Evolutionary conservation across 2,888 invertebrate genomes (phyloP), one percentile per base, ranked within the genome.

Genomic region (Rhopalosiphum nymphaeae): DNA sequence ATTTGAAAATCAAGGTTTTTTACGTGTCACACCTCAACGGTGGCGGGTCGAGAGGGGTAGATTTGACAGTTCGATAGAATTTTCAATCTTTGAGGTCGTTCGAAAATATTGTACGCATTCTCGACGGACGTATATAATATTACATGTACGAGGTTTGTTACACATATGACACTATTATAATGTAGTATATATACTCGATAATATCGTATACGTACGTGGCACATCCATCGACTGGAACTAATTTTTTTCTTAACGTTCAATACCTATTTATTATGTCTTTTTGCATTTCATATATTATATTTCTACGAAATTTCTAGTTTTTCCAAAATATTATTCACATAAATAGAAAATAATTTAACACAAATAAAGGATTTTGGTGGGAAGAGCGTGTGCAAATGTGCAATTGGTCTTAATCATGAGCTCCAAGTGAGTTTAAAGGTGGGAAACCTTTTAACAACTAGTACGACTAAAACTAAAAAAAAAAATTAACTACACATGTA

Each of bases 1-100:
- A 93, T 84, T 89, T 84, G 9, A 93, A 89, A 93, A 93, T 88
- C 93, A 93, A 93, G 93, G 93, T 89, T 93, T 91, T 91, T 57
- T 46, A 29, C 29, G 84, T 91, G 46, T 88, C 49, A 49, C 49
- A n/a, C 85, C n/a, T 10, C 49, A n/a, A n/a, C 49, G 3, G 85
- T 25, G 78, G 78, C 78, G 78, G 78, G 78, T 25, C 78, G 78
- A 78, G 78, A 78, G 36, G 78, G 78, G n/a, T 86, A 85, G n/a
- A 86, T 57, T 86, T 46, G 91, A 91, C 85, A 57, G 85, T 56
- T 56, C 21, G 85, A 86, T 91, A 86, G n/a, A 86, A 91, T 57
- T 91, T 91, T 85, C 1, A n/a, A 10, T 57, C 42, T 91, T 46
- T 57, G n/a, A 91, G 91, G 91, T 91, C 85, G 85, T 86, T 91